These are phyloP conservation scores for Bombus consobrinus DNA, from an alignment of 1,140 invertebrate genomes.

Conservation along the genomic window DNA sequence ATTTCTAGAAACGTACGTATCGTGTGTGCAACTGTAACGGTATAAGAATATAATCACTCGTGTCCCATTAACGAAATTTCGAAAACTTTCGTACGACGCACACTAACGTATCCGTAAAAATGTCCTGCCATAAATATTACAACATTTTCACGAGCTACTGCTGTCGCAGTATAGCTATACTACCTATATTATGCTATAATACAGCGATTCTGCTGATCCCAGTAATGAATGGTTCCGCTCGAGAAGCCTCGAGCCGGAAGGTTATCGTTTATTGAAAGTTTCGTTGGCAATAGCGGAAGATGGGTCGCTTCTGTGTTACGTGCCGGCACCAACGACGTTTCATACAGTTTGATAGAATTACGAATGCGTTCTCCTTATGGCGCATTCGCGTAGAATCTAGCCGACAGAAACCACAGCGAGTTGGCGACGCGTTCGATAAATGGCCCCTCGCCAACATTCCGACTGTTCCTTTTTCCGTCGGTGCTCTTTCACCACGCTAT, in stretches of 20 bases:
- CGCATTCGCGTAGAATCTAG: neutral
- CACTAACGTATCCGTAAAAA: too few relatives aligned
- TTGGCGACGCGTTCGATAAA: slow-evolving; percentile 27
- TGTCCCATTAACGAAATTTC: neutral
- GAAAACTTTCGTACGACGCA: too few relatives aligned
- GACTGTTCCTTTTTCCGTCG: slow-evolving; percentile 20
- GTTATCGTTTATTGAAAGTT: neutral
- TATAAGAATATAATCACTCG: neutral
- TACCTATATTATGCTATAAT: neutral
- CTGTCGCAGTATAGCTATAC: too few relatives aligned
- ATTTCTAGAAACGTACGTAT: neutral
- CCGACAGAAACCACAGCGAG: slow-evolving; percentile 21
- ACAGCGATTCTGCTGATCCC: neutral
- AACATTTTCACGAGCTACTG: too few relatives aligned
- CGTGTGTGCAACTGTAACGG: too few relatives aligned
- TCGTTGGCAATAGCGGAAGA: slow-evolving; percentile 38
- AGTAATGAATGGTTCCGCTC: neutral
- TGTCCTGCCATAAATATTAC: too few relatives aligned
- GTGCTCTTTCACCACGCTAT: slow-evolving; percentile 31
- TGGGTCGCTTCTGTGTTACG: slow-evolving; percentile 10
- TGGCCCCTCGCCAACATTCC: slow-evolving; percentile 27
- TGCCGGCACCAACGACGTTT: slow-evolving; percentile 34
- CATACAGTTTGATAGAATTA: slow-evolving; percentile 41
- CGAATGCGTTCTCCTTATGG: neutral
- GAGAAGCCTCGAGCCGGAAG: neutral